Evolutionary conservation across 2,113 vertebrate species (phyloP).

Genomic region (Antigone vipio): DNA sequence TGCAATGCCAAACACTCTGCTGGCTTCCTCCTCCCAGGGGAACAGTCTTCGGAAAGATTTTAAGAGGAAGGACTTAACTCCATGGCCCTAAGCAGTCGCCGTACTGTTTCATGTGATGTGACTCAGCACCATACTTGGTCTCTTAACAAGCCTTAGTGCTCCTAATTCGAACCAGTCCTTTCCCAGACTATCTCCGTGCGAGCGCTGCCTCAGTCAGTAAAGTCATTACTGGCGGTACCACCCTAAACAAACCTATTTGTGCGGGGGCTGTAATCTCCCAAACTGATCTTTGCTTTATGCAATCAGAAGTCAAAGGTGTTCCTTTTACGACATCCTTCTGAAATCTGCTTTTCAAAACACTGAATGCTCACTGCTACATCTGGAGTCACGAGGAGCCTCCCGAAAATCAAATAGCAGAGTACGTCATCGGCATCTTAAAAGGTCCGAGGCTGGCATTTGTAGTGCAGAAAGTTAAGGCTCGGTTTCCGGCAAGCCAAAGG

Average conservation of each 20-base stretch:
- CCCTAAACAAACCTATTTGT: background rate
- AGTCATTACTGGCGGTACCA: background rate
- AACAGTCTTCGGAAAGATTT: background rate
- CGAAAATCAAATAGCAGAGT: background rate
- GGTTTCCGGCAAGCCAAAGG: background rate
- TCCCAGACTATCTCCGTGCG: background rate
- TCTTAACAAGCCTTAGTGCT: background rate
- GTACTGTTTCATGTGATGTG: background rate
- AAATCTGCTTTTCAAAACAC: background rate
- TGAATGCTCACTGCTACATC: fast-evolving
- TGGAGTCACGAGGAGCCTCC: background rate
- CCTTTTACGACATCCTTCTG: background rate
- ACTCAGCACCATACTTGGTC: background rate
- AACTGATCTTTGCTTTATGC: background rate
- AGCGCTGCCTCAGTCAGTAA: background rate
- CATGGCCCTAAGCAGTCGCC: background rate
- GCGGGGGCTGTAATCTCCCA: background rate
- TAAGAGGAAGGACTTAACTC: background rate
- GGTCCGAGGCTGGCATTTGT: background rate
- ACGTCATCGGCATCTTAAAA: background rate
- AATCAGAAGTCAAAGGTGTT: background rate
- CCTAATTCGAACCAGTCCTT: background rate
- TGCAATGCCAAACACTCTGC: background rate
- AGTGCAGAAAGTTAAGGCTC: background rate
- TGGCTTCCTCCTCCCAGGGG: background rate